Conservation (phyloP, 2,113 vertebrate genomes). For the Apaloderma vittatum region DNA sequence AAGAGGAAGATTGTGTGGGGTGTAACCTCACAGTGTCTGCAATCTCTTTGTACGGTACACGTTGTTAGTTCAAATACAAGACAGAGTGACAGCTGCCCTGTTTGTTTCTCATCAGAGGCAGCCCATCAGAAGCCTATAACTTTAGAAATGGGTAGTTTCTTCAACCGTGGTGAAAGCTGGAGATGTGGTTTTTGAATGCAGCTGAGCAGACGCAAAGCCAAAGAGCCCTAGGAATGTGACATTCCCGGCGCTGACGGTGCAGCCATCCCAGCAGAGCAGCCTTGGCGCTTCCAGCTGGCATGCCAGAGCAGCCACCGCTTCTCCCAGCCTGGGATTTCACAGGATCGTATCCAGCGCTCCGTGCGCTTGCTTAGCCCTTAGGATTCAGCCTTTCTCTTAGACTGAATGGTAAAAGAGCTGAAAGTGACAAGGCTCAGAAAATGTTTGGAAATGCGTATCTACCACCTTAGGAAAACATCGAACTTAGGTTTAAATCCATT, state of each 20-base stretch:
- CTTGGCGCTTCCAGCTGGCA: background rate
- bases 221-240: accelerated
- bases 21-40: background rate
- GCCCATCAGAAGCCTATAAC: background rate
- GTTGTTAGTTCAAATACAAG: background rate
- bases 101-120: background rate
- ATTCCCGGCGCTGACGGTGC: background rate
- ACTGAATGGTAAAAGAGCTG: background rate
- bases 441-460: background rate
- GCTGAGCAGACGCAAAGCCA: background rate
- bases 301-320: background rate
- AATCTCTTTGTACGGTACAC: background rate
- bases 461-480: background rate
- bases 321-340: background rate
- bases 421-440: background rate
- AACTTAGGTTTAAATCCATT: background rate
- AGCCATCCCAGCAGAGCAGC: background rate
- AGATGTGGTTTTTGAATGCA: background rate
- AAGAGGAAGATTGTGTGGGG: background rate
- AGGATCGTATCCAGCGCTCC: background rate
- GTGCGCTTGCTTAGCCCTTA: background rate
- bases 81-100: background rate
- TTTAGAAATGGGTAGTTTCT: background rate
- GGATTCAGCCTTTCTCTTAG: background rate
- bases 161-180: background rate